Evolutionary conservation across 2,888 invertebrate genomes (phyloP).

Genomic region (Drosophila bunnanda): DNA sequence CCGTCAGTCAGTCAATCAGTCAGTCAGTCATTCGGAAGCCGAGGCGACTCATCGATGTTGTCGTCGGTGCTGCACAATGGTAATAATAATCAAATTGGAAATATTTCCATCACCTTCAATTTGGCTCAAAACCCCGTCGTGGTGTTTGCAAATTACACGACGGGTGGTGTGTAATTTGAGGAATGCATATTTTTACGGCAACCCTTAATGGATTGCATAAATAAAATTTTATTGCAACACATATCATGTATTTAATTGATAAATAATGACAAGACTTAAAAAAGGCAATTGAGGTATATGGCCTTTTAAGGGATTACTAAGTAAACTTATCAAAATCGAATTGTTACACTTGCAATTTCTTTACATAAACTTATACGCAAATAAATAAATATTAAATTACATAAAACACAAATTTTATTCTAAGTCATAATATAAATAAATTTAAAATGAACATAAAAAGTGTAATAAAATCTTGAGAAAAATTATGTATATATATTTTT

Average conservation of each 20-base stretch:
- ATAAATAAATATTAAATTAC: not conserved
- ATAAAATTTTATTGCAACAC: slow-evolving; percentile 16
- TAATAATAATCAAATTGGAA: slow-evolving; percentile 47
- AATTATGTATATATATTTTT: not conserved
- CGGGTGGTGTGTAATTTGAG: slow-evolving; percentile 25
- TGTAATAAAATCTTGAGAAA: not conserved
- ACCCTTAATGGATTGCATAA: slow-evolving; percentile 24
- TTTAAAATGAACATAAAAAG: no score
- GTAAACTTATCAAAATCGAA: not conserved
- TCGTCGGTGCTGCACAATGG: slow-evolving; percentile 47
- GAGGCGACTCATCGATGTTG: slow-evolving; percentile 28
- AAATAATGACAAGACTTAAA: slow-evolving; percentile 2
- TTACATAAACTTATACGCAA: not conserved
- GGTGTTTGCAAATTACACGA: slow-evolving; percentile 32
- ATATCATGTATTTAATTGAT: slow-evolving; percentile 26
- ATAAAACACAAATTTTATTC: not conserved
- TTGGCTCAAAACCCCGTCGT: slow-evolving; percentile 25
- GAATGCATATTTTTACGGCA: slow-evolving; percentile 36
- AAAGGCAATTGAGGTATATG: no score
- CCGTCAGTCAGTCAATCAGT: slow-evolving; percentile 25
- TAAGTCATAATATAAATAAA: not conserved
- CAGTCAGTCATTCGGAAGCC: slow-evolving; percentile 13
- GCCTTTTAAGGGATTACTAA: not conserved
- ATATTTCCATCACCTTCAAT: slow-evolving; percentile 47
- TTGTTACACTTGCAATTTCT: not conserved